phyloP scores from a whole-genome alignment of 2,888 invertebrate genomes.

The Cryptocephalus moraei region DNA sequence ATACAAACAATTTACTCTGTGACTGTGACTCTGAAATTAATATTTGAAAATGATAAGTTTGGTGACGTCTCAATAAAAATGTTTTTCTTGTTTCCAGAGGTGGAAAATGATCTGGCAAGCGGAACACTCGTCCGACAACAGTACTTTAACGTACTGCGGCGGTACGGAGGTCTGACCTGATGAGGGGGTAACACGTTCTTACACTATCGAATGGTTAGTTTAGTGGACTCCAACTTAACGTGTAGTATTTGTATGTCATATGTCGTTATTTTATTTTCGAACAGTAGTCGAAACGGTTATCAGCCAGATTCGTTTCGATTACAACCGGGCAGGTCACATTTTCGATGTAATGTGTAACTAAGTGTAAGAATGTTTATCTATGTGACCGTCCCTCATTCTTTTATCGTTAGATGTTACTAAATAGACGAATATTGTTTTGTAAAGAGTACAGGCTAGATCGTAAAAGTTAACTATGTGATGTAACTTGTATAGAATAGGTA shows the following conservation, averaged over 20 bases:
- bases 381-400: neutral
- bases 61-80: neutral
- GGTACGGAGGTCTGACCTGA: conserved; percentile 45
- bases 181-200: conserved; percentile 25
- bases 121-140: conserved; percentile 37
- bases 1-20: too few species aligned
- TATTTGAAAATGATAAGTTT: too few species aligned
- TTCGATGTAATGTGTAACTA: neutral
- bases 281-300: neutral
- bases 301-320: neutral
- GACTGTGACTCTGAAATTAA: too few species aligned
- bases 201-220: conserved; percentile 38
- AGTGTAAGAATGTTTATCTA: neutral
- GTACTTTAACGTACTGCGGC: conserved; percentile 38
- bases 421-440: conserved; percentile 2
- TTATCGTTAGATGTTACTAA: conserved; percentile 13
- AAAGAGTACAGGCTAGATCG: conserved; percentile 2
- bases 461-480: conserved; percentile 2
- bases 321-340: too few species aligned
- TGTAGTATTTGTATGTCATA: too few species aligned
- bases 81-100: conserved; percentile 31
- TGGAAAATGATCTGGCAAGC: conserved; percentile 42
- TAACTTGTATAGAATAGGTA: too few species aligned
- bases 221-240: conserved; percentile 2
- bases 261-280: neutral